These are phyloP conservation scores for Melipona quadrifasciata DNA, from an alignment of 1,140 invertebrate species.

Conservation along the genomic window DNA sequence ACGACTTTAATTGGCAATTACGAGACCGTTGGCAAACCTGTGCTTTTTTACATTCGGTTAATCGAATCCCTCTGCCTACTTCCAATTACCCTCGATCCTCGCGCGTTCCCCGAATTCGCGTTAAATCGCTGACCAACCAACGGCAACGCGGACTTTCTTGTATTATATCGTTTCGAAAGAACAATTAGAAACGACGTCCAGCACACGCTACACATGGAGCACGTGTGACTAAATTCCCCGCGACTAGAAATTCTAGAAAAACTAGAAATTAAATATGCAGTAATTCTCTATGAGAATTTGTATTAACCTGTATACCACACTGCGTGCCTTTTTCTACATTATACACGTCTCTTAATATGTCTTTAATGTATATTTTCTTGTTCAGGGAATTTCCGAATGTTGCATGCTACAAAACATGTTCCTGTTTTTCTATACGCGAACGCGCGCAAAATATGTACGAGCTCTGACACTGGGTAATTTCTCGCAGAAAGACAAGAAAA, in stretches of 20 bases:
- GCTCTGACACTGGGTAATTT: too few relatives aligned
- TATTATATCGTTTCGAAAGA: not conserved
- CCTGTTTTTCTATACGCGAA: too few relatives aligned
- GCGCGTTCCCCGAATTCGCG: not conserved
- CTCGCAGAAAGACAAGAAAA: too few relatives aligned
- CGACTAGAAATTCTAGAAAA: constrained; percentile 1
- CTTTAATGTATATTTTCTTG: too few relatives aligned
- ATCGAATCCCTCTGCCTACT: constrained; percentile 35
- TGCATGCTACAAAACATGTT: too few relatives aligned
- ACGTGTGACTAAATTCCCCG: not conserved
- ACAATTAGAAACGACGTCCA: not conserved
- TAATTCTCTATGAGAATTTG: not conserved
- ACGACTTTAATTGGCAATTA: constrained; percentile 48
- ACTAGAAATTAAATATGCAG: not conserved
- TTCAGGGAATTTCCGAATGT: too few relatives aligned
- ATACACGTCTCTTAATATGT: too few relatives aligned
- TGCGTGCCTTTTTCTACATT: too few relatives aligned
- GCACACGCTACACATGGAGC: not conserved
- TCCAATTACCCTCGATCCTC: constrained; percentile 36
- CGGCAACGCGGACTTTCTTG: not conserved
- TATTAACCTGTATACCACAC: not conserved
- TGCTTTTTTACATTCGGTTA: constrained; percentile 40
- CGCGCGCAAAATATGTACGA: too few relatives aligned
- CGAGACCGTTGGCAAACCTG: constrained; percentile 20
- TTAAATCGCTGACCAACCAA: constrained; percentile 22